Base-by-base conservation (phyloP, 2,797 vertebrate genomes). In the Typhlichthys eigenmanni region DNA sequence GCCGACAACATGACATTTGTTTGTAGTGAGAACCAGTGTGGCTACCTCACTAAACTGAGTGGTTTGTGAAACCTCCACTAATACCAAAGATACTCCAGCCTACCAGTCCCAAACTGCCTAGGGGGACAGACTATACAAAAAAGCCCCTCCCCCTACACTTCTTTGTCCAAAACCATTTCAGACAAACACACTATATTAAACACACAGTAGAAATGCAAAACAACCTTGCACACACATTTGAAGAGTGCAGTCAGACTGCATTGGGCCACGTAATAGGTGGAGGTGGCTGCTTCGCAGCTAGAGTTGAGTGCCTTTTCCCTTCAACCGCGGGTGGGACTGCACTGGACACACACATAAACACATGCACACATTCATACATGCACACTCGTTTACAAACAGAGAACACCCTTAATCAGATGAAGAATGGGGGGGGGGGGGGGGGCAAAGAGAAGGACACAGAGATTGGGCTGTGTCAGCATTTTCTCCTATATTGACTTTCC, bases 41-140 rank as follows among this genome's bases (percentile, higher is more conserved):
- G 95, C 96, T 98, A 97, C 95, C 97, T 98, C 95, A 98, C 94
- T 95, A 94, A 95, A 90, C 92, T 93, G 95, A 96, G 95, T 95
- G 95, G 95, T 95, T 94, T 93, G 90, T 95, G 89, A 94, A 95
- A 97, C 96, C 95, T 94, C 96, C 92, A 93, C 93, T 93, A 94
- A 98, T 98, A 98, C 96, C 96, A 98, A 98, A 98, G 96, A 98
- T 95, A 94, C 90, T 93, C 91, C 92, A 91, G 91, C 95, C 93
- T 94, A 94, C 92, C 94, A 89, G 94, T 95, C 94, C 93, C 92
- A 94, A 94, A 88, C 87, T 91, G 90, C 91, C 89, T 83, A 81
- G 87, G 91, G 89, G 90, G 89, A 85, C 67, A 74, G 58, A 59
- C 68, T 29, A 29, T 29, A 29, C 24, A 4, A 29, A 29, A 29